Conservation (phyloP, 2,888 invertebrate species). For the Automeris io region DNA sequence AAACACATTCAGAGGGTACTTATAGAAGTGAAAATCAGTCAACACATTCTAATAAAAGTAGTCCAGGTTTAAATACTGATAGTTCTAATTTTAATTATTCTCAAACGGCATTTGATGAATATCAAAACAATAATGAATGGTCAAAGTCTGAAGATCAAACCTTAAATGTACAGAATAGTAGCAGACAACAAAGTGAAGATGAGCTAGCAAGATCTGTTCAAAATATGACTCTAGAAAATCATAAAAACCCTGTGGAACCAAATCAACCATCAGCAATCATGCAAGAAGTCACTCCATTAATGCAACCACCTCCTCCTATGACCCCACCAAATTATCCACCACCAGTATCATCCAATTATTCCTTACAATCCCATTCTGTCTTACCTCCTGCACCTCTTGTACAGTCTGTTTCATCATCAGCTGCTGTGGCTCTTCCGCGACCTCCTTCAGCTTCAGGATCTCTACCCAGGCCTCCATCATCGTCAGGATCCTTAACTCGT, state of each 20-base stretch:
- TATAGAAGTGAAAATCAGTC: slow-evolving; percentile 78
- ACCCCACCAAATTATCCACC: slow-evolving; percentile 28
- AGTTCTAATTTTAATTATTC: slow-evolving; percentile 59
- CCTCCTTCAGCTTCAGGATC: slow-evolving; percentile 13
- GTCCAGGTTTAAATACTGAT: slow-evolving; percentile 59
- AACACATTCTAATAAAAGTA: slow-evolving; percentile 67
- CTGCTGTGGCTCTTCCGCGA: slow-evolving; percentile 16
- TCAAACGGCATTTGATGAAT: slow-evolving; percentile 44
- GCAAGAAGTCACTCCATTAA: slow-evolving; percentile 18
- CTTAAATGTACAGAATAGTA: slow-evolving; percentile 29
- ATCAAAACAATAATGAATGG: slow-evolving; percentile 46
- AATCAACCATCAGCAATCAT: slow-evolving; percentile 15
- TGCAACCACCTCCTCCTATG: slow-evolving; percentile 23
- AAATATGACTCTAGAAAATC: slow-evolving; percentile 52
- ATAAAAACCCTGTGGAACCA: slow-evolving; percentile 29
- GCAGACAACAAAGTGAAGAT: slow-evolving; percentile 41
- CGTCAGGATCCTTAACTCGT: slow-evolving; percentile 9
- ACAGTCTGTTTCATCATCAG: neutral
- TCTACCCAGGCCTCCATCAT: slow-evolving; percentile 5
- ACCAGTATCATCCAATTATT: neutral
- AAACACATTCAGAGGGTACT: slow-evolving; percentile 78
- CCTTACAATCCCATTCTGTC: neutral
- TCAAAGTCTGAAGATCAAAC: slow-evolving; percentile 41
- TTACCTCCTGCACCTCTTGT: slow-evolving; percentile 22
- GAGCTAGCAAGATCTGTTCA: slow-evolving; percentile 50